Percentiles rank a stretch among this genome's conserved stretches.
These are phyloP conservation scores for Choreutis nemorana DNA, from an alignment of 2,888 invertebrate genomes.

Conservation along the genomic window DNA sequence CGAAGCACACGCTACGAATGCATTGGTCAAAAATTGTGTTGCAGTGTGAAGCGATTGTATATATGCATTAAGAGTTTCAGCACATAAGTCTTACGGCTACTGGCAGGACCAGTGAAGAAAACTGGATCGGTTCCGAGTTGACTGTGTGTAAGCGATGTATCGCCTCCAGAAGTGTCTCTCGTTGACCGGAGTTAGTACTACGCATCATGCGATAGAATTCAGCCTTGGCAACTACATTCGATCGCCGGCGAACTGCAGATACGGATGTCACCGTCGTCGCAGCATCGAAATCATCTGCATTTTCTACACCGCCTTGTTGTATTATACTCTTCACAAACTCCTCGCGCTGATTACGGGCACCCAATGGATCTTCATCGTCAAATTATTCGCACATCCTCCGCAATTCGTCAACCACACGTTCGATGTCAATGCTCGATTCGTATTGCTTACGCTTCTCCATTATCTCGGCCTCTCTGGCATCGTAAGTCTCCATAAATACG, in stretches of 20 bases:
- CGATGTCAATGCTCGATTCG: conserved; percentile 16
- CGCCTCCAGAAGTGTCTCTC: conserved; percentile 12
- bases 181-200: conserved; percentile 12
- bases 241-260: conserved; percentile 2
- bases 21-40: conserved; percentile 20
- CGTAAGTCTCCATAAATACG: conserved; percentile 16
- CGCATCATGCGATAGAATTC: conserved; percentile 12
- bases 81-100: conserved; percentile 12
- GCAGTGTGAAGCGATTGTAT: conserved; percentile 20
- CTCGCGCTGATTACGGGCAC: conserved; percentile 13
- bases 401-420: conserved; percentile 23
- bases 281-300: conserved; percentile 15
- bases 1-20: conserved; percentile 24
- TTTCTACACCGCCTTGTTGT: conserved; percentile 15
- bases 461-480: conserved; percentile 15
- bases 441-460: conserved; percentile 15
- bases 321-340: conserved; percentile 15
- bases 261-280: conserved; percentile 12
- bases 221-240: conserved; percentile 5
- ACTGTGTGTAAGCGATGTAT: conserved; percentile 15
- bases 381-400: conserved; percentile 19
- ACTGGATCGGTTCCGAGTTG: too few species aligned
- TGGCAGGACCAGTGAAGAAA: conserved; percentile 12
- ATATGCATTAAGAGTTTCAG: conserved; percentile 26
- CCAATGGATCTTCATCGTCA: conserved; percentile 15